Evolutionary conservation across 2,888 invertebrate species (phyloP), one percentile per base, ranked within the genome.

Genomic region (Caenorhabditis wallacei): DNA sequence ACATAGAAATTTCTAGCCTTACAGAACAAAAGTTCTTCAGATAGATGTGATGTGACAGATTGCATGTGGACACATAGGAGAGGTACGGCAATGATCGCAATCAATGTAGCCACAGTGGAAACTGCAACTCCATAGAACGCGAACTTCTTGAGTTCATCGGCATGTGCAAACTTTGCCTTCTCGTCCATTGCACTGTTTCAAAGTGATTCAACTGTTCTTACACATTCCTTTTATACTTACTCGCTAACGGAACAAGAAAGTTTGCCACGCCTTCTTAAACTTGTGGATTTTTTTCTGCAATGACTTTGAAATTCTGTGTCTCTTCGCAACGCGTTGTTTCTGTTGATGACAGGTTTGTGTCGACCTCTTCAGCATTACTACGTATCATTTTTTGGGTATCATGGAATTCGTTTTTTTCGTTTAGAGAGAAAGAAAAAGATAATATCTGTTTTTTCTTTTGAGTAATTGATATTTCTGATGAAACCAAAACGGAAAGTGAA

Each of bases 91-190:
- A 87, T 79, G 43, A 87, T 85, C 40, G 85, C 87, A 35, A 85
- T 85, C 82, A 87, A 64, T 11, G 87, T 87, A 46, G 87, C 85
- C 22, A 87, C 84, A 16, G 87, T 87, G 22, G 86, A 85, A 24
- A 84, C 86, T 37, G 85, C 84, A 26, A 86, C 86, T 69, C 83
- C 91, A 80, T 88, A 88, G 86, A 91, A 91, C 72, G 91, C 91
- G 59, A 91, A 85, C 80, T 86, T 87, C 79, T 90, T 88, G 40
- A 89, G 85, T 37, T 84, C 83, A 40, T 89, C 88, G 26, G 91
- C 91, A 84, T 90, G 89, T 53, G 82, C 71, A 22, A 86, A 74
- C 72, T 87, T 87, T 61, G 80, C 78, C 75, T 89, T 89, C 35
- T 85, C 83, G 57, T 89, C 88, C 82, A 82, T 82, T 61, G 78